phyloP scores from a whole-genome alignment of 2,113 vertebrate genomes.

The Panurus biarmicus region DNA sequence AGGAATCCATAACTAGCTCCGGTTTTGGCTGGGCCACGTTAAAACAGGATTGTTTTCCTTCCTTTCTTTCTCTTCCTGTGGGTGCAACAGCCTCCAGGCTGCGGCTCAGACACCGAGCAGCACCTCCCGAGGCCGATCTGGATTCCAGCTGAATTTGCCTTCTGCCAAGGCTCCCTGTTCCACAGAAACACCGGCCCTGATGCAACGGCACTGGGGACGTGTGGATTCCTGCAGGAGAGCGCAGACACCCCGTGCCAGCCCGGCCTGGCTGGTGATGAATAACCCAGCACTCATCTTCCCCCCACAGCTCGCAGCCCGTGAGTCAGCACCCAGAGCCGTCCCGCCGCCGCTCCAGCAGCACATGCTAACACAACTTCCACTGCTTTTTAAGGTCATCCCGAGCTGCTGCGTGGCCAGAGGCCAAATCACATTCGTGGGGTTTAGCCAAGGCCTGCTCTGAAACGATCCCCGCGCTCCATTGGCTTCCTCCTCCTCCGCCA shows the following conservation, averaged over 20 bases:
- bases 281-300: background rate
- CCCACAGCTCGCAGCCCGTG: background rate
- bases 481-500: background rate
- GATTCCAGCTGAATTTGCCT: background rate
- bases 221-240: background rate
- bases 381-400: conserved; percentile 42
- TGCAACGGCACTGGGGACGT: rapidly evolving
- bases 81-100: rapidly evolving
- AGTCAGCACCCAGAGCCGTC: conserved; percentile 1
- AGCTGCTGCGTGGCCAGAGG: conserved; percentile 4
- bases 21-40: background rate
- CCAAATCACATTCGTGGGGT: background rate
- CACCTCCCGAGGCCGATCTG: background rate
- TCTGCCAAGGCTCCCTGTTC: rapidly evolving
- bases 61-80: background rate
- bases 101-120: background rate
- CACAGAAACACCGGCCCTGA: background rate
- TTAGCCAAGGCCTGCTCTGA: background rate
- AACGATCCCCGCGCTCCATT: rapidly evolving
- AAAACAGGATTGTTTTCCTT: background rate
- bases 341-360: background rate
- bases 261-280: background rate
- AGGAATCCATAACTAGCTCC: background rate
- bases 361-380: background rate
- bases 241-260: background rate